Conservation (phyloP, 1,140 invertebrate genomes). For the Ceratina australensis region DNA sequence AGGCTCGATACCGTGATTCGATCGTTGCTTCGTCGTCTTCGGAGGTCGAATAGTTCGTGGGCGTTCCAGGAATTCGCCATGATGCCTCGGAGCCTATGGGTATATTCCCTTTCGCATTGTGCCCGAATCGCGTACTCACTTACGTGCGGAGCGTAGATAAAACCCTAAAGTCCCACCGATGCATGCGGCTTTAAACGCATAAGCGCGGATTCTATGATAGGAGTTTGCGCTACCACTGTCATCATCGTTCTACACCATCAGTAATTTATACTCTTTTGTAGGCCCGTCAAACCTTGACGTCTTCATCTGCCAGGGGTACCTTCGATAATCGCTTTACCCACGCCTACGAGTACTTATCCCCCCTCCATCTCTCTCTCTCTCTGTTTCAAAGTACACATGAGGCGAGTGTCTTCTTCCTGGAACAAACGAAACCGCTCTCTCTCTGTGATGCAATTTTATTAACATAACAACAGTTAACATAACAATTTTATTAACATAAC, state of each 20-base stretch:
- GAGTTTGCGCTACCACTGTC: conserved; percentile 37
- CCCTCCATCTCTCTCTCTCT: neutral
- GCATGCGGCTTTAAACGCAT: neutral
- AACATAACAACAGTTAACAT: too few species aligned
- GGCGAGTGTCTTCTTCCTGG: neutral
- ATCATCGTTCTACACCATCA: conserved; percentile 49
- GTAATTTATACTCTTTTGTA: conserved; percentile 72
- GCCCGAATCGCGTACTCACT: conserved; percentile 46
- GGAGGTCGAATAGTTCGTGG: conserved; percentile 65
- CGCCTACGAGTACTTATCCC: conserved; percentile 9
- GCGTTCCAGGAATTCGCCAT: conserved; percentile 70
- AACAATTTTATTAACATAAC: too few species aligned
- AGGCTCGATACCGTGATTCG: conserved; percentile 26
- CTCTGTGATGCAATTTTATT: too few species aligned
- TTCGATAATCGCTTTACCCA: conserved; percentile 49
- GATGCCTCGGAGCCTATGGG: conserved; percentile 52
- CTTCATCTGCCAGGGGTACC: conserved; percentile 64
- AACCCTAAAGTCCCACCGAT: conserved; percentile 11
- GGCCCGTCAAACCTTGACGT: conserved; percentile 68
- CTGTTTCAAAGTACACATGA: neutral
- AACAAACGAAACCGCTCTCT: too few species aligned
- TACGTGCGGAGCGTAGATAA: conserved; percentile 56
- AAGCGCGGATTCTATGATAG: neutral
- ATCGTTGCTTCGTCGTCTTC: conserved; percentile 36
- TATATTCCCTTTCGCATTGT: conserved; percentile 48